These are phyloP conservation scores for Nasonia oneida DNA, from an alignment of 2,888 invertebrate species.

Conservation along the genomic window DNA sequence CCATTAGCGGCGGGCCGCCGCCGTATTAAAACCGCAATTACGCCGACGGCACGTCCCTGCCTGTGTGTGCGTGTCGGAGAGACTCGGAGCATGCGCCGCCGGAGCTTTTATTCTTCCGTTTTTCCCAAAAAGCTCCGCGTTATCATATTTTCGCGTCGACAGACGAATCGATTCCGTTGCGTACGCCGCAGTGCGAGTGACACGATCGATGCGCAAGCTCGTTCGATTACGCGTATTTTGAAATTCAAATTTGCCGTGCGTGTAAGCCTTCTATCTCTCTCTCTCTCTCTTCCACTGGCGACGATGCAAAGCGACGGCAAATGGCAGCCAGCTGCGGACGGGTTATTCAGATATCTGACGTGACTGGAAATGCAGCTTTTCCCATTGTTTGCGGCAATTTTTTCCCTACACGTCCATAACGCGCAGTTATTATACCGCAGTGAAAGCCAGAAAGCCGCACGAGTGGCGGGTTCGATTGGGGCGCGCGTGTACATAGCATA, in stretches of 20 bases:
- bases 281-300: neutral
- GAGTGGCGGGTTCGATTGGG: conserved; percentile 71
- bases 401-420: neutral
- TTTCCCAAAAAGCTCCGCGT: neutral
- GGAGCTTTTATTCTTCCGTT: neutral
- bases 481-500: neutral
- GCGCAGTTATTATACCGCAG: too few species aligned
- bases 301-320: conserved; percentile 10
- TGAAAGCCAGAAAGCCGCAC: too few species aligned
- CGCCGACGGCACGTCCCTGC: conserved; percentile 28
- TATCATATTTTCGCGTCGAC: neutral
- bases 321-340: conserved; percentile 44
- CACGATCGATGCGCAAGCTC: conserved; percentile 3
- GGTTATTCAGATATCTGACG: neutral
- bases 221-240: conserved; percentile 41
- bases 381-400: neutral
- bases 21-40: conserved; percentile 63
- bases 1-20: conserved; percentile 63
- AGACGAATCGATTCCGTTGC: conserved; percentile 1
- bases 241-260: conserved; percentile 45
- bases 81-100: neutral
- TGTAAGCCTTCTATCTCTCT: neutral
- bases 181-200: neutral
- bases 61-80: neutral
- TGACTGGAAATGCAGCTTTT: neutral